These are phyloP conservation scores for Sebastes reedi DNA, from an alignment of 2,797 vertebrate species.

Conservation along the genomic window DNA sequence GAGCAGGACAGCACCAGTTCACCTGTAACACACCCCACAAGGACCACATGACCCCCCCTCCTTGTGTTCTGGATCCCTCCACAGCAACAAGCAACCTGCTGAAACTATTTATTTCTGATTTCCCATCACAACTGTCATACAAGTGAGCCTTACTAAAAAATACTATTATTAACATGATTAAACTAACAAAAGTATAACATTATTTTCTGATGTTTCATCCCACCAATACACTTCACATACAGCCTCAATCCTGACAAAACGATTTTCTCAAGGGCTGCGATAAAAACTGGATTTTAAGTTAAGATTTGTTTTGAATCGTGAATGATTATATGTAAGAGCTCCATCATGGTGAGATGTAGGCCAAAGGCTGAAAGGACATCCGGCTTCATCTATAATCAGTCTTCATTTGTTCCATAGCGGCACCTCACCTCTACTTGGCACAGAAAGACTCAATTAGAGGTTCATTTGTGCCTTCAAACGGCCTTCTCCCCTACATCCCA, in stretches of 20 bases:
- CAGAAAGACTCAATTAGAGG: constrained; percentile 9
- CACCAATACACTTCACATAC: constrained; percentile 10
- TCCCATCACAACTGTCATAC: neutral
- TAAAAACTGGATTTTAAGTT: neutral
- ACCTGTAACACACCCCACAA: constrained; percentile 23
- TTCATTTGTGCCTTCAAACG: constrained; percentile 45
- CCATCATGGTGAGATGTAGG: neutral
- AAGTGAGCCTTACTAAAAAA: constrained; percentile 12
- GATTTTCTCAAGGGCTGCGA: constrained; percentile 7
- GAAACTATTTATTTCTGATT: neutral
- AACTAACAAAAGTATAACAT: constrained; percentile 2
- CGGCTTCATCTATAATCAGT: constrained; percentile 23
- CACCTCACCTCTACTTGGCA: constrained; percentile 49
- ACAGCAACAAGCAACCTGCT: constrained; percentile 8
- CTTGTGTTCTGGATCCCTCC: neutral
- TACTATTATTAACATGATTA: constrained; percentile 27
- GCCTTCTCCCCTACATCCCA: neutral
- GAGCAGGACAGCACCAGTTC: constrained; percentile 42
- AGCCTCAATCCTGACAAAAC: neutral
- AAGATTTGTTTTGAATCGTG: neutral
- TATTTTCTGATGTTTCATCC: neutral
- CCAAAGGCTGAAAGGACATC: constrained; percentile 28
- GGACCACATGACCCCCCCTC: neutral
- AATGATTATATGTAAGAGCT: neutral
- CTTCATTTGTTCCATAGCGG: constrained; percentile 45